Evolutionary conservation across 2,888 invertebrate genomes (phyloP), one percentile per base, ranked within the genome.

Genomic region (Galeruca laticollis): DNA sequence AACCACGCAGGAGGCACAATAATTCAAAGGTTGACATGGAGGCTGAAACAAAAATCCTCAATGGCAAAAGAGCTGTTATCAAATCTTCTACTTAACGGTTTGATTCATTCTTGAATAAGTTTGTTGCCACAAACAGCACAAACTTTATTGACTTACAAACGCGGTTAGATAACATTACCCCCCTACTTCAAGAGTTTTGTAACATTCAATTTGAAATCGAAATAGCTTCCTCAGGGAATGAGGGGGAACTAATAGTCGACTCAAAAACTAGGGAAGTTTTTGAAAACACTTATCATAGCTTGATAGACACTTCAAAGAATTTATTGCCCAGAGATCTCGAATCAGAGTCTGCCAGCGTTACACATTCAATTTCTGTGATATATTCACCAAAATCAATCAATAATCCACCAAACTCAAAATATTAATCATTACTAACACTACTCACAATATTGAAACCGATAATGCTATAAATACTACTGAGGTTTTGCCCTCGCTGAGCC

Each of bases 141-240:
- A 57, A 66, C 20, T 49, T n/a, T 26, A n/a, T 35, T n/a, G 26
- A 26, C 21, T 2, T 66, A 15, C 33, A 59, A 57, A 31, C 57
- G 13, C 33, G 59, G 18, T 43, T 66, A 59, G 35, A 47, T 10
- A 51, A 21, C 20, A 49, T 66, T 20, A 20, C n/a, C 3, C 52
- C 59, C 2, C 47, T 59, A 35, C 15, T 66, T 49, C 56, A 66
- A 9, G 65, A 59, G 33, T 66, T 66, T 33, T 47, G 15, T 49
- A 66, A 49, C 21, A 59, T 66, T 35, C 65, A 66, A 40, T 66
- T 57, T 59, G 65, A 59, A n/a, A 66, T 66, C 21, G 59, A 66
- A 66, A 40, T 40, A 40, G 40, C n/a, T n/a, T 13, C 40, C n/a
- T 40, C 40, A 40, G 40, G 2, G n/a, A n/a, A n/a, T 1, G 13